Conservation (phyloP, 92 coral and sea anemone species). For the Phenganax marumi region DNA sequence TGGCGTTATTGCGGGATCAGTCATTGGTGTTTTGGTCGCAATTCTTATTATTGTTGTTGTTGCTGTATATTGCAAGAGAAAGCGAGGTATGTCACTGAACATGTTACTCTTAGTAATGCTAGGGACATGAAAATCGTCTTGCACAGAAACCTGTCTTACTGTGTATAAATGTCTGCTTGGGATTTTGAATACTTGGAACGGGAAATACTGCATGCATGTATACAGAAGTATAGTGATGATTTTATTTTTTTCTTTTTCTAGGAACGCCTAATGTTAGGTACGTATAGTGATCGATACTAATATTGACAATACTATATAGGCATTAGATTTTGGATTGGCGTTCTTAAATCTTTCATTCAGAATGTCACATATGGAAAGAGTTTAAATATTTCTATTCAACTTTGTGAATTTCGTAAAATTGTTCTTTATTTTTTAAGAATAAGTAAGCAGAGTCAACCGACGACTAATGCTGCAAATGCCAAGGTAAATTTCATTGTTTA, state of each 20-base stretch:
- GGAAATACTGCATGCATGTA: not conserved
- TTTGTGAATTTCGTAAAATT: no score
- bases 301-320: no score
- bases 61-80: slow-evolving; percentile 14
- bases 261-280: slow-evolving; percentile 5
- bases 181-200: no score
- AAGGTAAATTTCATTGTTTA: no score
- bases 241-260: slow-evolving; percentile 1
- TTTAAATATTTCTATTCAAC: no score
- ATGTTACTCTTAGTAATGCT: not conserved
- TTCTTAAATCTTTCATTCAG: no score
- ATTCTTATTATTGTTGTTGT: slow-evolving; percentile 31
- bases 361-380: no score
- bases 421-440: no score
- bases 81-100: slow-evolving; percentile 10
- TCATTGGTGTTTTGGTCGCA: slow-evolving; percentile 21
- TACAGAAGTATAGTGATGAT: not conserved
- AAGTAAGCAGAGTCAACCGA: no score
- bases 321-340: no score
- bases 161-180: no score
- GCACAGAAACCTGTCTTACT: not conserved
- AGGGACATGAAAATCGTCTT: not conserved
- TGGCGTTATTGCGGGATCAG: slow-evolving; percentile 33
- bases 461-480: no score
- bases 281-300: not conserved